Conservation (phyloP, 2,113 vertebrate species). For the Amazona vittata region DNA sequence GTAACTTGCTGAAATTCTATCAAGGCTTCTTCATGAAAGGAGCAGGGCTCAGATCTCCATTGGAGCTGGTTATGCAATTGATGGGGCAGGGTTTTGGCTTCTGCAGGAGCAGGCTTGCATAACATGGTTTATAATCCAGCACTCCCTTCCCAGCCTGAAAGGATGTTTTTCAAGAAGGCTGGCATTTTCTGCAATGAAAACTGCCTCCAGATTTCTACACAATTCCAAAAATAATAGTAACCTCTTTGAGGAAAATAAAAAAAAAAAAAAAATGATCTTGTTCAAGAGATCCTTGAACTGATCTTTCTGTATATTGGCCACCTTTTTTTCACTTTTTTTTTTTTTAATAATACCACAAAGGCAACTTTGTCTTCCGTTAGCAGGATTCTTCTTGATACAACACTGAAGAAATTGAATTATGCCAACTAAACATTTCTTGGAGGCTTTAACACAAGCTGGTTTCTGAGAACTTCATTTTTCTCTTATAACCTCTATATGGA, state of each 20-base stretch:
- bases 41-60: constrained; percentile 19
- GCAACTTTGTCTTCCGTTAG: neutral
- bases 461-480: neutral
- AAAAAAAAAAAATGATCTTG: neutral
- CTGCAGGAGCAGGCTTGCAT: constrained; percentile 73
- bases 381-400: neutral
- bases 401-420: neutral
- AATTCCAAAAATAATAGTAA: neutral
- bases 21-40: neutral
- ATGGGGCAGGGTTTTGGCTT: constrained; percentile 40
- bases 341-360: neutral
- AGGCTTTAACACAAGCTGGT: neutral
- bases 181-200: constrained; percentile 30
- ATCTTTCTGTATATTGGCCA: neutral
- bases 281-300: neutral
- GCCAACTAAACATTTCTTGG: neutral
- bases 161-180: constrained; percentile 22
- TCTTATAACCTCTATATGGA: neutral
- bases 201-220: constrained; percentile 9
- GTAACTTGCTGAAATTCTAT: constrained; percentile 38
- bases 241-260: neutral
- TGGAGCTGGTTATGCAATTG: constrained; percentile 63
- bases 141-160: constrained; percentile 36
- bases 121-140: constrained; percentile 72
- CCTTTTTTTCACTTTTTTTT: neutral